Conservation (phyloP, 2,888 invertebrate genomes). For the Leuctra nigra region DNA sequence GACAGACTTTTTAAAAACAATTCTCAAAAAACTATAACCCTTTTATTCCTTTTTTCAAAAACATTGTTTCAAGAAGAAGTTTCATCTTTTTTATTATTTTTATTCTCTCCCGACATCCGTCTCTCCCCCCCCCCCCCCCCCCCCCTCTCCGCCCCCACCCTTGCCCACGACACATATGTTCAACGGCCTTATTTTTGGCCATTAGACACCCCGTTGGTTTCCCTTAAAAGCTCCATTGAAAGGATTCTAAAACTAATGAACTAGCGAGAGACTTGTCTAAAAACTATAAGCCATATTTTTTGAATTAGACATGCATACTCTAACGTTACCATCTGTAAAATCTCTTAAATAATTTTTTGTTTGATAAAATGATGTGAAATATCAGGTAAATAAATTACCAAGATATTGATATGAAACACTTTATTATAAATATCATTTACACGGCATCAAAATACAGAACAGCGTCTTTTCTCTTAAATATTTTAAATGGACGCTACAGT, state of each 20-base stretch:
- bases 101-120: slow-evolving; percentile 12
- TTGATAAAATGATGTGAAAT: too few species aligned
- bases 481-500: too few species aligned
- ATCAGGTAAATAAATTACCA: too few species aligned
- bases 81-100: slow-evolving; percentile 5
- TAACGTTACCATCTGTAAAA: too few species aligned
- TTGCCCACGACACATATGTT: slow-evolving; percentile 5
- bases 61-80: slow-evolving; percentile 15
- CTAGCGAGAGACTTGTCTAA: too few species aligned
- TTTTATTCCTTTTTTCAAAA: slow-evolving; percentile 14
- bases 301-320: too few species aligned
- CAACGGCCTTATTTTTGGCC: slow-evolving; percentile 6
- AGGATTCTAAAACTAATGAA: slow-evolving; percentile 3
- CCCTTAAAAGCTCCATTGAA: slow-evolving; percentile 2
- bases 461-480: too few species aligned
- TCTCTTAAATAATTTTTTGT: too few species aligned
- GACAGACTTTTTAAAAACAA: slow-evolving; percentile 16
- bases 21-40: slow-evolving; percentile 14
- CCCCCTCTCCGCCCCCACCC: background rate
- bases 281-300: too few species aligned
- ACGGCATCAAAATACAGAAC: too few species aligned
- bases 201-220: slow-evolving; percentile 4
- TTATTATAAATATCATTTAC: too few species aligned
- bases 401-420: too few species aligned
- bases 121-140: slow-evolving; percentile 4